A percentile compares a stretch with the other conserved stretches of the same genome.
Conservation (phyloP, 2,888 invertebrate genomes). For the Epinotia demarniana region DNA sequence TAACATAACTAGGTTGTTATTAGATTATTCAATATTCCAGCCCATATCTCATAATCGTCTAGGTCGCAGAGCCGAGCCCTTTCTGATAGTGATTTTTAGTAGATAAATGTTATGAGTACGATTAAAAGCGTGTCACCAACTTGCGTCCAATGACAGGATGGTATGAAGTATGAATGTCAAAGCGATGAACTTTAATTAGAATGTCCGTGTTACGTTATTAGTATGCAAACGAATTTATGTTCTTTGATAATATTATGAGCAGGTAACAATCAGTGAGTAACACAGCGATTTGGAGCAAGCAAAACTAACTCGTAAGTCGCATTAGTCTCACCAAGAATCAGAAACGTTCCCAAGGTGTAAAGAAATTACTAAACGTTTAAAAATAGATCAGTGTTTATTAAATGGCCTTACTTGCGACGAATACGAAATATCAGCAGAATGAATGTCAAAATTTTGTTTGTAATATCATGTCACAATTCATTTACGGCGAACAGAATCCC, state of each 20-base stretch:
- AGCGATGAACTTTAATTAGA: slow-evolving; percentile 84
- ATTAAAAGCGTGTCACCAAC: slow-evolving; percentile 79
- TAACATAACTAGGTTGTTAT: slow-evolving; percentile 54
- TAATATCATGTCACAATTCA: slow-evolving; percentile 84
- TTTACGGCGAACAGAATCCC: slow-evolving; percentile 73
- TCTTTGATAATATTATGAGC: slow-evolving; percentile 66
- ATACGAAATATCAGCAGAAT: slow-evolving; percentile 84
- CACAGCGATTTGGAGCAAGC: slow-evolving; percentile 75
- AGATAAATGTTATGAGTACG: slow-evolving; percentile 70
- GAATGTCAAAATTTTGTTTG: slow-evolving; percentile 84
- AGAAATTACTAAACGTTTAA: slow-evolving; percentile 84
- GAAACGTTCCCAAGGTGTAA: slow-evolving; percentile 81
- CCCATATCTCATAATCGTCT: slow-evolving; percentile 76
- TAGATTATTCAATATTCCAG: slow-evolving; percentile 76
- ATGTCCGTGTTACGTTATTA: slow-evolving; percentile 83
- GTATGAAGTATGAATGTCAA: slow-evolving; percentile 84
- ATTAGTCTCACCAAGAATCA: slow-evolving; percentile 81
- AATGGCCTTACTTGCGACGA: slow-evolving; percentile 85
- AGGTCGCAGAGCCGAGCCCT: slow-evolving; percentile 76
- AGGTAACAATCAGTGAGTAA: slow-evolving; percentile 70
- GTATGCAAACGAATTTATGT: slow-evolving; percentile 80
- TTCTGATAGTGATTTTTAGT: slow-evolving; percentile 80
- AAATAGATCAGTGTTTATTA: slow-evolving; percentile 85
- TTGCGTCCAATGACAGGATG: slow-evolving; percentile 79
- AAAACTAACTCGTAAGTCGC: slow-evolving; percentile 75